These are phyloP conservation scores for Erithacus rubecula DNA, from an alignment of 2,797 vertebrate species.

Conservation along the genomic window DNA sequence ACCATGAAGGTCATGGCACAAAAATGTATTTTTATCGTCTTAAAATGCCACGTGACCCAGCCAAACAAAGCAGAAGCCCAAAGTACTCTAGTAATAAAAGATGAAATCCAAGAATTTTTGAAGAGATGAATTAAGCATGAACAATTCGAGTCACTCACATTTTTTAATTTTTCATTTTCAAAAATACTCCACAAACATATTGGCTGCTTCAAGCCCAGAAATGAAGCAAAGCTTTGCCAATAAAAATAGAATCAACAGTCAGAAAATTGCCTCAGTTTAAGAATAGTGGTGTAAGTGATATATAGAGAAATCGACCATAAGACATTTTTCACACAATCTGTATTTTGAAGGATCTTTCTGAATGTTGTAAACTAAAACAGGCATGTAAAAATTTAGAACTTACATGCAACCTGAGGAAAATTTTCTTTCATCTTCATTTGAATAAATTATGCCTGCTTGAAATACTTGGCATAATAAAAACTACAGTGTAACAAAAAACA, in stretches of 20 bases:
- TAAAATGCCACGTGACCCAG: slow-evolving; percentile 21
- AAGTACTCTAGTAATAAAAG: not conserved
- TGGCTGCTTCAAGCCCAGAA: not conserved
- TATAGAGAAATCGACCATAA: not conserved
- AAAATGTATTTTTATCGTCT: slow-evolving; percentile 41
- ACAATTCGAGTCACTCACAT: not conserved
- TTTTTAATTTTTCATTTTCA: slow-evolving; percentile 8
- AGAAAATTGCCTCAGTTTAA: not conserved
- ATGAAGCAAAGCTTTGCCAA: not conserved
- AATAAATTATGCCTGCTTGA: not conserved
- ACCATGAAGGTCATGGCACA: not conserved
- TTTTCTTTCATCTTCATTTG: not conserved
- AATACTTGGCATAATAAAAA: not conserved
- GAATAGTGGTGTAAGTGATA: not conserved
- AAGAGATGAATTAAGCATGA: not conserved
- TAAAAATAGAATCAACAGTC: not conserved
- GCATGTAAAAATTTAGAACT: not conserved
- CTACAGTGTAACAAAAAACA: accelerated
- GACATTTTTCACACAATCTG: not conserved
- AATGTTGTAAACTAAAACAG: not conserved
- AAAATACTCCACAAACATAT: not conserved
- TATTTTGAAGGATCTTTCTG: not conserved
- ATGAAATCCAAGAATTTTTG: not conserved
- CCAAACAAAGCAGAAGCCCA: slow-evolving; percentile 12
- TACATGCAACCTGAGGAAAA: not conserved